Evolutionary conservation across 2,888 invertebrate genomes (phyloP), one percentile per base, ranked within the genome.

Genomic region (Himalopsyche kuldschensis): DNA sequence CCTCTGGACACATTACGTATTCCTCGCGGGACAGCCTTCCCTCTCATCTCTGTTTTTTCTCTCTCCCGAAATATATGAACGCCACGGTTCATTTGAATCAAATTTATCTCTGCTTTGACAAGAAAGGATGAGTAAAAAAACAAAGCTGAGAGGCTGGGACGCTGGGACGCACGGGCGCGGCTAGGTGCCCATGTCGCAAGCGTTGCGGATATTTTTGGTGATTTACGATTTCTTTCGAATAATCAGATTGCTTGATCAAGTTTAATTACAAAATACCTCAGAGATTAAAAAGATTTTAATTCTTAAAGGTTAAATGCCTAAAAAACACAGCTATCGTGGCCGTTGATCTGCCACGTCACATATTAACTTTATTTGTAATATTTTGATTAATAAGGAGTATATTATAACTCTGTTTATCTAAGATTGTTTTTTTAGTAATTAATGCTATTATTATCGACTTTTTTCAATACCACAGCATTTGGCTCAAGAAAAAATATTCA

Each of bases 1-100:
- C 80, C 80, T 80, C 80, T 69, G 80, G 80, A 80, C 80, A 79
- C 82, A 82, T 82, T 82, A 82, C 79, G 82, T 82, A 82, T 82
- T 82, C 82, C 82, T 79, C 79, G 82, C 79, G 75, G 82, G 69
- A 69, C 24, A 30, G 24, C 8, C 69, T 69, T 69, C 69, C 69
- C 69, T 69, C 27, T 69, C 69, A 41, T 55, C 55, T 69, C 24
- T 69, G 69, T 69, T 69, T 69, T 69, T 27, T 69, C 69, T 69
- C 24, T 63, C 69, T 69, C 69, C 27, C 69, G 11, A 69, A 69
- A 69, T 69, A 69, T 69, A 69, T 69, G 69, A 69, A 69, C 69
- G 69, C 69, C 69, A 69, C 69, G 69, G 69, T 69, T 69, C 69
- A 69, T 69, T 69, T 69, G 69, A 69, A 69, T 69, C 69, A 69